These are phyloP conservation scores for Drosophila nannoptera DNA, from an alignment of 1,140 invertebrate species.

Conservation along the genomic window DNA sequence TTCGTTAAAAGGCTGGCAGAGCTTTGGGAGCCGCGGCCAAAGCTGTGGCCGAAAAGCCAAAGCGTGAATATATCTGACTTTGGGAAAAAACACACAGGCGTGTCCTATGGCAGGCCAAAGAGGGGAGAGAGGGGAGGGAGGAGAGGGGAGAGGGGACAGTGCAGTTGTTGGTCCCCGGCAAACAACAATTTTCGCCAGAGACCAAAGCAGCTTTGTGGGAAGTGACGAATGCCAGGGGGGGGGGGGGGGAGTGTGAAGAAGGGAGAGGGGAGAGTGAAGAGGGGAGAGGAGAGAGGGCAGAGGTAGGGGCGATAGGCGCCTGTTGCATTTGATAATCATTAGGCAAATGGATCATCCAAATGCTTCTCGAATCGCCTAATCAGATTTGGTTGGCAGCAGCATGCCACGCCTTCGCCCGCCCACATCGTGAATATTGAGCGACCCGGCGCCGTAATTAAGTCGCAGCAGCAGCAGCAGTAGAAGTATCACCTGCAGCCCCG, in stretches of 20 bases:
- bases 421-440: slow-evolving; percentile 18
- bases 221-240: too few relatives aligned
- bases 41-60: slow-evolving; percentile 64
- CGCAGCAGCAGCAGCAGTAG: not conserved
- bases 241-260: too few relatives aligned
- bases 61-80: slow-evolving; percentile 72
- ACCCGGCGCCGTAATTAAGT: not conserved
- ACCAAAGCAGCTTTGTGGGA: too few relatives aligned
- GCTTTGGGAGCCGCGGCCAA: slow-evolving; percentile 29
- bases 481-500: slow-evolving; percentile 29
- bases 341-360: not conserved
- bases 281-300: too few relatives aligned
- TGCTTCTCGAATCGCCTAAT: too few relatives aligned
- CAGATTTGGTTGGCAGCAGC: too few relatives aligned
- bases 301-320: too few relatives aligned
- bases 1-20: slow-evolving; percentile 66
- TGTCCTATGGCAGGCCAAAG: slow-evolving; percentile 7
- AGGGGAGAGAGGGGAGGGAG: not conserved
- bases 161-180: slow-evolving; percentile 14
- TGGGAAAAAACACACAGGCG: slow-evolving; percentile 37
- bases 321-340: too few relatives aligned
- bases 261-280: too few relatives aligned
- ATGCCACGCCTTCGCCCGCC: too few relatives aligned
- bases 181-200: too few relatives aligned
- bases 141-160: not conserved